phyloP scores from a whole-genome alignment of 2,888 invertebrate genomes.

The Neoaliturus tenellus region DNA sequence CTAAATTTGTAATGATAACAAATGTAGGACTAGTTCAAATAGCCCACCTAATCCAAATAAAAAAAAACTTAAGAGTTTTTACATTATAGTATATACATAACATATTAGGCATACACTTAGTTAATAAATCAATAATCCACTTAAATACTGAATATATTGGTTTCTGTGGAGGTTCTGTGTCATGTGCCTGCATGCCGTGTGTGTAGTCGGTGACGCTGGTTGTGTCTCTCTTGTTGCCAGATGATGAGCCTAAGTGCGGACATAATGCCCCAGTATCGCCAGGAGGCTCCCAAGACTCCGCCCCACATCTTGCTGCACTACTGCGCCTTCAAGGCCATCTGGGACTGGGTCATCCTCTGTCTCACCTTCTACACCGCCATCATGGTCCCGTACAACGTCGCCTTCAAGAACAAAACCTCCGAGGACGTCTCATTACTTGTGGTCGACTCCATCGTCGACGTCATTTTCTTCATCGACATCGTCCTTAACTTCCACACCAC shows the following conservation, averaged over 20 bases:
- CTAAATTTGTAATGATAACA: too few species aligned
- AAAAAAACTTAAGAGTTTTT: too few species aligned
- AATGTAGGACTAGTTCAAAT: too few species aligned
- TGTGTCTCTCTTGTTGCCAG: slow-evolving; percentile 73
- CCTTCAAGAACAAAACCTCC: slow-evolving; percentile 99
- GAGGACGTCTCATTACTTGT: slow-evolving; percentile 96
- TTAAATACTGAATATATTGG: too few species aligned
- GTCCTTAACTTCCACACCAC: slow-evolving; percentile 99
- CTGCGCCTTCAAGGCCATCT: slow-evolving; percentile 99
- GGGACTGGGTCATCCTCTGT: slow-evolving; percentile 99
- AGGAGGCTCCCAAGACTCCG: slow-evolving; percentile 99
- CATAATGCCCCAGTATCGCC: slow-evolving; percentile 98
- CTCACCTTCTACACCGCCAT: slow-evolving; percentile 99
- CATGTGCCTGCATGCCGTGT: too few species aligned
- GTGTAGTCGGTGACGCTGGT: too few species aligned
- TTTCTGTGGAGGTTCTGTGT: too few species aligned
- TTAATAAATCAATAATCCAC: too few species aligned
- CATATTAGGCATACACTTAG: too few species aligned
- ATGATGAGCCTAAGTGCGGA: slow-evolving; percentile 99
- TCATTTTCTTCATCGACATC: slow-evolving; percentile 99
- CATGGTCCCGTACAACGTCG: slow-evolving; percentile 99
- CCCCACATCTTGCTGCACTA: slow-evolving; percentile 99
- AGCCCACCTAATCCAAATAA: too few species aligned
- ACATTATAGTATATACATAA: too few species aligned
- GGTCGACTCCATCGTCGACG: slow-evolving; percentile 99